Percentiles rank a stretch among this genome's conserved stretches.
Conservation (phyloP, 2,113 vertebrate genomes). For the Forbesichthys papilliferus region DNA sequence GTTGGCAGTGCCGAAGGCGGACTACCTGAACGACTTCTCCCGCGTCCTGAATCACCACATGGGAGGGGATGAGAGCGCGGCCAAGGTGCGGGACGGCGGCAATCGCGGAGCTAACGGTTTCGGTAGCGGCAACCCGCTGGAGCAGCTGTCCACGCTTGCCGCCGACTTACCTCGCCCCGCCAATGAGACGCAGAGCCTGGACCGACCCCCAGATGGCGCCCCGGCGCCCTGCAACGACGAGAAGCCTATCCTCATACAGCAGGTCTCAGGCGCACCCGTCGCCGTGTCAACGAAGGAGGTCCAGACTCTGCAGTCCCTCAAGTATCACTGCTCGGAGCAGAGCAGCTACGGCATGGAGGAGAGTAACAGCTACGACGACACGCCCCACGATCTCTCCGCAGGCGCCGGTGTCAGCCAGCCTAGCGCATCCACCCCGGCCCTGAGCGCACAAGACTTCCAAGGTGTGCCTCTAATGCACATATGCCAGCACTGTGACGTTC, state of each 20-base stretch:
- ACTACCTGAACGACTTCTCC: constrained; percentile 86
- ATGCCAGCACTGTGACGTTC: constrained; percentile 95
- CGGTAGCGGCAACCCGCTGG: constrained; percentile 87
- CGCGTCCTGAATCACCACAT: constrained; percentile 83
- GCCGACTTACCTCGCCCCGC: constrained; percentile 84
- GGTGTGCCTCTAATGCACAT: constrained; percentile 80
- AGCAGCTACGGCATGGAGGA: constrained; percentile 84
- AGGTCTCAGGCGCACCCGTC: constrained; percentile 76
- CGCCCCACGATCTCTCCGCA: constrained; percentile 80
- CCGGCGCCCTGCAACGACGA: constrained; percentile 85
- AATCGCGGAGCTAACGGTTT: constrained; percentile 78
- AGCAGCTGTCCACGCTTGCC: constrained; percentile 91
- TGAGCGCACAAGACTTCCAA: constrained; percentile 76
- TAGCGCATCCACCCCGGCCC: constrained; percentile 80
- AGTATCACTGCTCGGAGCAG: constrained; percentile 75
- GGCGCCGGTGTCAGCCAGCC: constrained; percentile 89
- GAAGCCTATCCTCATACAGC: constrained; percentile 92
- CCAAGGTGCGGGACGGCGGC: constrained; percentile 46
- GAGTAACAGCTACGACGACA: constrained; percentile 83
- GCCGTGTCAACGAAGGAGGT: constrained; percentile 74
- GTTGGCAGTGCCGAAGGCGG: constrained; percentile 86
- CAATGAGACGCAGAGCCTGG: constrained; percentile 60
- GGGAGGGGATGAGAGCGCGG: constrained; percentile 74
- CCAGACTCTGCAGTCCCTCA: constrained; percentile 79
- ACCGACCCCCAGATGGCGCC: constrained; percentile 74